Conservation (phyloP, 2,797 vertebrate species). For the Diglossa cyanea region DNA sequence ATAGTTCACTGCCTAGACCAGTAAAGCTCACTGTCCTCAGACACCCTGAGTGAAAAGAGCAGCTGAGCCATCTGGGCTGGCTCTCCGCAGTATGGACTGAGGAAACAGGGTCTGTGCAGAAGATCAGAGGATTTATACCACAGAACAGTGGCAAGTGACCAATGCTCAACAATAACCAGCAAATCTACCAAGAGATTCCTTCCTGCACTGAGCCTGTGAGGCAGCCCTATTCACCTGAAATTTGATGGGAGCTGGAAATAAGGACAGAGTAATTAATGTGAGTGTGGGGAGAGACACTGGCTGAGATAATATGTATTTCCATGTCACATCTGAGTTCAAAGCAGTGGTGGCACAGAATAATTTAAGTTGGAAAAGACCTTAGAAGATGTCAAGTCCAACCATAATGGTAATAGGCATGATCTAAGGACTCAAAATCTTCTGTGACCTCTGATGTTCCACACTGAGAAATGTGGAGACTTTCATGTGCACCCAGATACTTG, state of each 20-base stretch:
- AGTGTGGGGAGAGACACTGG: background rate
- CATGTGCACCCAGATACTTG: background rate
- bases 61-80: background rate
- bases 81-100: background rate
- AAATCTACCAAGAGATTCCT: background rate
- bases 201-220: background rate
- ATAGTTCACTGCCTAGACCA: background rate
- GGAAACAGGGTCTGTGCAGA: background rate
- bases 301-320: background rate
- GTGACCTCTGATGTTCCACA: background rate
- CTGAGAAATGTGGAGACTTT: background rate
- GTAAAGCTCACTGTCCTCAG: background rate
- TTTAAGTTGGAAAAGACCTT: background rate
- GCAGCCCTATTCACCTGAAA: background rate
- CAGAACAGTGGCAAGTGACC: background rate
- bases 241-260: background rate
- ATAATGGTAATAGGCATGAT: background rate
- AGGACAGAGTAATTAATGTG: background rate
- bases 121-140: background rate
- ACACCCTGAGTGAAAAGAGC: rapidly evolving
- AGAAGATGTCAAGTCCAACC: background rate
- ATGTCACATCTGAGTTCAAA: background rate
- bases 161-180: background rate
- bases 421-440: background rate
- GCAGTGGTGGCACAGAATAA: background rate